Conservation (phyloP, 2,888 invertebrate genomes). For the Caenorhabditis sp. region DNA sequence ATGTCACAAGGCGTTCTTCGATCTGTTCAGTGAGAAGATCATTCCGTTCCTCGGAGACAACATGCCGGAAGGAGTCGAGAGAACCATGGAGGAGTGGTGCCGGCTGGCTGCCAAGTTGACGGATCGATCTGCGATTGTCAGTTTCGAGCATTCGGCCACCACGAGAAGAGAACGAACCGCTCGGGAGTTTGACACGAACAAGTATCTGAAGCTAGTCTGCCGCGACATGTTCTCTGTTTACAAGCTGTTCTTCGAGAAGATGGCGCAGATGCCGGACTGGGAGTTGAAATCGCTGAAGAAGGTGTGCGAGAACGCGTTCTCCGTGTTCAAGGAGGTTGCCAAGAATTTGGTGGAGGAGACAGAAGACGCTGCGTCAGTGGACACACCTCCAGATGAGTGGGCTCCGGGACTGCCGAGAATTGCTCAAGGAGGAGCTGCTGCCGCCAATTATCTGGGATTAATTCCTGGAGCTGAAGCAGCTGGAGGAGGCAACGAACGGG, state of each 20-base stretch:
- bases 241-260: conserved; percentile 61
- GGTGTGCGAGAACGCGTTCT: conserved; percentile 65
- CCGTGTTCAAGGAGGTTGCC: conserved; percentile 70
- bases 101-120: conserved; percentile 65
- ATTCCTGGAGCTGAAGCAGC: neutral
- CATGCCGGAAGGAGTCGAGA: conserved; percentile 50
- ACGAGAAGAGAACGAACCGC: conserved; percentile 1
- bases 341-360: conserved; percentile 43
- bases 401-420: conserved; percentile 16
- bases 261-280: conserved; percentile 44
- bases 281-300: conserved; percentile 59
- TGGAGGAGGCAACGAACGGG: conserved; percentile 8
- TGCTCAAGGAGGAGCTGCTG: neutral
- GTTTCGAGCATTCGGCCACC: neutral
- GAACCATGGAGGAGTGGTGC: conserved; percentile 66
- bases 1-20: conserved; percentile 77
- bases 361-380: conserved; percentile 16
- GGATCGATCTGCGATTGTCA: conserved; percentile 31
- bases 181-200: conserved; percentile 51
- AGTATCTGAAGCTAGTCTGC: conserved; percentile 61
- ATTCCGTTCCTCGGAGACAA: conserved; percentile 67
- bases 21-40: conserved; percentile 69
- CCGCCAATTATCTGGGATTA: neutral
- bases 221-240: conserved; percentile 61
- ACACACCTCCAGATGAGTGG: conserved; percentile 27